Evolutionary conservation across 2,113 vertebrate genomes (phyloP), one percentile per base, ranked within the genome.

Genomic region (Rhea pennata): DNA sequence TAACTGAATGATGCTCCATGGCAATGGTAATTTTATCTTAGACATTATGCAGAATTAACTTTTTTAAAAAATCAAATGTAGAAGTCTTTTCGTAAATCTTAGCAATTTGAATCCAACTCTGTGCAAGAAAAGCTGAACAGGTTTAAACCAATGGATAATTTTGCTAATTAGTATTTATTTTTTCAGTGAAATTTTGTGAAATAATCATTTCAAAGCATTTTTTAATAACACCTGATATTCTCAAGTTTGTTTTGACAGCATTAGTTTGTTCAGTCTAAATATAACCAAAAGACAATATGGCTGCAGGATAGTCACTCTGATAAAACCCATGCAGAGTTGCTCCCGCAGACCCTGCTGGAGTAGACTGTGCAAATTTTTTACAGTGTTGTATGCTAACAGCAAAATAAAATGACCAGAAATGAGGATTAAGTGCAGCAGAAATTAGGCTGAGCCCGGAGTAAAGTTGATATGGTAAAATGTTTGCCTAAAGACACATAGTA

Each of bases 401-500:
- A 91, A 88, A 80, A 90, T 81, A 90, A 95, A 94, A 88, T 93
- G 8, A 44, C 44, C 46, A 89, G 59, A 89, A 95, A 85, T 73
- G 24, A 95, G 70, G 29, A 88, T 64, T 69, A 19, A 33, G 15
- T 33, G 31, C 16, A 33, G 31, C 29, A 59, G 16, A 59, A 59
- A 33, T 56, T 10, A 87, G 80, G 48, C 66, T 94, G 95, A 96
- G 51, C 96, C 61, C 24, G 95, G 50, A 89, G 21, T 77, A 89
- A 85, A 95, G 36, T 21, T 92, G 71, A 91, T 95, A 70, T 42
- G 50, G 65, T 76, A 87, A 91, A 93, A 92, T 92, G 66, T 81
- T 95, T 33, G 59, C 73, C 82, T 92, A 66, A 96, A 95, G 79
- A 96, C 93, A 97, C 96, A 93, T 92, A 94, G 48, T 44, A 84